Conservation (phyloP, 2,797 vertebrate species). For the Valencia hispanica region DNA sequence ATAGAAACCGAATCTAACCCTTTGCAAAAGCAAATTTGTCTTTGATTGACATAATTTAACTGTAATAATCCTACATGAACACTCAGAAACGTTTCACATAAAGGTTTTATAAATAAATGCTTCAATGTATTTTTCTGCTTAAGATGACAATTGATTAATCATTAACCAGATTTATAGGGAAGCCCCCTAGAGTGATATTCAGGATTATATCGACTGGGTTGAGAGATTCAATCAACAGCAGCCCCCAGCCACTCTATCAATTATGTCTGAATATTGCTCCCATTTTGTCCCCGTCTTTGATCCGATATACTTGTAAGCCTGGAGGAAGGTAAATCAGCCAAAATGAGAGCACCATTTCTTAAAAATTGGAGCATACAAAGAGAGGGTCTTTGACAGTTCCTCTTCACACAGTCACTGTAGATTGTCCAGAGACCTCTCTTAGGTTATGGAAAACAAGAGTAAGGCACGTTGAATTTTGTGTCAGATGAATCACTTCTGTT, state of each 20-base stretch:
- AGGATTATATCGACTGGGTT: neutral
- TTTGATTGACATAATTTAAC: too few species aligned
- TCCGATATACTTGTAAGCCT: neutral
- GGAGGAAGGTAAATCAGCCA: neutral
- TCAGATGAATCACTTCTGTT: too few species aligned
- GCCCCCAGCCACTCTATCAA: neutral
- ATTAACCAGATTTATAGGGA: neutral
- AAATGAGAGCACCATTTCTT: neutral
- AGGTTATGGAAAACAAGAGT: too few species aligned
- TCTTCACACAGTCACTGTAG: too few species aligned
- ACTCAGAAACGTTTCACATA: too few species aligned
- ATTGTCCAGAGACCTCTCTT: too few species aligned
- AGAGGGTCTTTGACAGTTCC: too few species aligned
- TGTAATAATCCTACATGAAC: too few species aligned
- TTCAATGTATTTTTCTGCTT: neutral
- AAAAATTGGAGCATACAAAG: too few species aligned
- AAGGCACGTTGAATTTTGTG: too few species aligned
- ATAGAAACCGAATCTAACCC: too few species aligned
- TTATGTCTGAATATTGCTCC: neutral
- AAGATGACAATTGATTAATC: neutral
- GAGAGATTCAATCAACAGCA: neutral
- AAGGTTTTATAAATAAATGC: neutral
- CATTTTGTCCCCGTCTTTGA: neutral
- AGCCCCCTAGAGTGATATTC: neutral
- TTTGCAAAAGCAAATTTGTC: too few species aligned